Base-by-base conservation (phyloP, 2,113 vertebrate species). In the Uria aalge region DNA sequence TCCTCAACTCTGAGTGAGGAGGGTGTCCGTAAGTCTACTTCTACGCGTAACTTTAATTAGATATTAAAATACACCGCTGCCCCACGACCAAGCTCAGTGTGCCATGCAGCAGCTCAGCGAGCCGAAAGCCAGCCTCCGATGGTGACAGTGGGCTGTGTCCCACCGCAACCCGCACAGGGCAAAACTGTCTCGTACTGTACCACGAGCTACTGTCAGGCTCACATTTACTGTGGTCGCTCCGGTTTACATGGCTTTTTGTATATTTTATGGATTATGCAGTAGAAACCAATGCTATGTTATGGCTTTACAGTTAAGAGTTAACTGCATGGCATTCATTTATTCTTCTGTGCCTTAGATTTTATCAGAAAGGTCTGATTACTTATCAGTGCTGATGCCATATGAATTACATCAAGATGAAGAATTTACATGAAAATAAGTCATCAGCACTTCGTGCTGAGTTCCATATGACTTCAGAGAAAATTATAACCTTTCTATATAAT, bases 361-460 rank as follows among this genome's bases (percentile, higher is more conserved):
- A 96, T 96, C 92, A 93, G 92, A 95, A 91, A 97, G 91, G 84
- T 85, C 92, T 97, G 97, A 97, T 96, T 96, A 95, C 94, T 96
- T 95, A 96, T 96, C 95, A 91, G 81, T 83, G 91, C 95, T 94
- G 96, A 97, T 96, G 85, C 78, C 87, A 74, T 34, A 92, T 94
- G 95, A 96, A 95, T 96, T 94, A 94, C 86, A 96, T 83, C 74
- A 69, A 95, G 94, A 96, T 59, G 87, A 92, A 90, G 94, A 96
- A 97, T 97, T 96, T 97, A 96, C 96, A 97, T 97, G 81, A 97
- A 97, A 95, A 97, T 97, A 95, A 94, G 89, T 94, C 96, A 96
- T 97, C 96, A 97, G 94, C 95, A 93, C 81, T 94, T 96, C 21
- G 19, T 90, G 89, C 62, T 76, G 90, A 95, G 74, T 95, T 95